phyloP scores from a whole-genome alignment of 2,888 invertebrate species.

The Tupiocoris notatus region DNA sequence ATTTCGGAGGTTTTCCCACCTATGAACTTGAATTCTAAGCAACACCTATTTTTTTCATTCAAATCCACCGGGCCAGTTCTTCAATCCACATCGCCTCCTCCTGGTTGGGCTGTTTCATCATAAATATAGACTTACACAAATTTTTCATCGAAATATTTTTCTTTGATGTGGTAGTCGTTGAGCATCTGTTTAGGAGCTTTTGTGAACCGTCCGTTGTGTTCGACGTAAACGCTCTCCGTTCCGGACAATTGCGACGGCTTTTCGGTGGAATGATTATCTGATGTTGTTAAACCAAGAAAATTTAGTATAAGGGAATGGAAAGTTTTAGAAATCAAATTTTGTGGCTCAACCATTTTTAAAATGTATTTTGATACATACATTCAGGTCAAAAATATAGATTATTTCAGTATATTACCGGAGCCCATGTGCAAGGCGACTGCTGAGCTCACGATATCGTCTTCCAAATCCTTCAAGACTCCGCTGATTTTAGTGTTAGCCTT shows the following conservation, averaged over 20 bases:
- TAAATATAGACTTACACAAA: not conserved
- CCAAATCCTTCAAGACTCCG: slow-evolving; percentile 42
- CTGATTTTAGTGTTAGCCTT: slow-evolving; percentile 41
- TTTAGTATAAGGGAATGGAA: no score
- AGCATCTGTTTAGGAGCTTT: slow-evolving; percentile 42
- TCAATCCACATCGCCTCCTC: no score
- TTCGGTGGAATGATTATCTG: not conserved
- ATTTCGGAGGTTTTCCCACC: no score
- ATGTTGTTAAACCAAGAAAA: not conserved
- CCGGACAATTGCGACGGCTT: slow-evolving; percentile 29
- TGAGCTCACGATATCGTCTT: slow-evolving; percentile 44
- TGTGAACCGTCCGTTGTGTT: slow-evolving; percentile 44
- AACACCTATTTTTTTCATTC: no score
- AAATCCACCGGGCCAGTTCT: no score
- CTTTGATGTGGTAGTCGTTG: slow-evolving; percentile 13
- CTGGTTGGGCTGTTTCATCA: no score
- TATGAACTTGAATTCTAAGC: no score
- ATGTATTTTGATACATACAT: no score
- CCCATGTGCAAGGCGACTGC: slow-evolving; percentile 31
- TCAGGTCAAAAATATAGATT: no score
- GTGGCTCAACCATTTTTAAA: no score
- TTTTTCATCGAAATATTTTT: not conserved
- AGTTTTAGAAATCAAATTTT: no score
- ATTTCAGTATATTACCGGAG: slow-evolving; percentile 7
- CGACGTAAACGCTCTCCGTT: slow-evolving; percentile 42